Base-by-base conservation (phyloP, 2,888 invertebrate species). In the Stenodema calcarata region DNA sequence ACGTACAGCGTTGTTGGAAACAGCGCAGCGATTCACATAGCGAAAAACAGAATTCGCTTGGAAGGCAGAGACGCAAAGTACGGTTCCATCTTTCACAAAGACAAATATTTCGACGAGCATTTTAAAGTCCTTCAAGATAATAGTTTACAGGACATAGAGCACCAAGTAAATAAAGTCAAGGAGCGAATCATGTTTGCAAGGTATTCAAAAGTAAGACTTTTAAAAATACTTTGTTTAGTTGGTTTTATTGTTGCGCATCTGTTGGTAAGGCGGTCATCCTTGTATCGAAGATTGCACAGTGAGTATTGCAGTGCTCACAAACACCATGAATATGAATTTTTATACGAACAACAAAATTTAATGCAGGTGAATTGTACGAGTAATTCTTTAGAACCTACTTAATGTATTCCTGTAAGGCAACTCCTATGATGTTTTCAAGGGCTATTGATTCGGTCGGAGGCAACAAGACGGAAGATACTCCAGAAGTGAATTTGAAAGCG, bases 171-270 rank as follows among this genome's bases (percentile, higher is more conserved):
- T 16, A 84, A 73, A 73, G 75, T 54, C 28, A 84, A 84, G 44
- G 35, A 84, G 30, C 70, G 84, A 44, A 84, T 84, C 23, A 44
- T 75, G 75, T 84, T 84, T 73, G 84, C 84, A n/a, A 41, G 84
- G 54, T 62, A 62, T 62, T 62, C 62, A 23, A 62, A 62, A 62
- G 23, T 62, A 23, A 11, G 62, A 62, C 6, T 11, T 18, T 4
- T 11, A n/a, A 50, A 35, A 35, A 7, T 35, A 35, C 35, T 35
- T 35, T 35, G 35, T 2, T 35, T 35, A 35, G 35, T 35, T 35
- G 35, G 35, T 35, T 35, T 7, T 35, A 4, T 35, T 7, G 7
- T 35, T 35, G 7, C 35, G 7, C 2, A 2, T 35, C 35, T 35
- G 2, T 7, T 7, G 7, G 35, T 35, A 35, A 7, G 35, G 35